These are phyloP conservation scores for Hyles vespertilio DNA, from an alignment of 1,140 invertebrate genomes.

Conservation along the genomic window DNA sequence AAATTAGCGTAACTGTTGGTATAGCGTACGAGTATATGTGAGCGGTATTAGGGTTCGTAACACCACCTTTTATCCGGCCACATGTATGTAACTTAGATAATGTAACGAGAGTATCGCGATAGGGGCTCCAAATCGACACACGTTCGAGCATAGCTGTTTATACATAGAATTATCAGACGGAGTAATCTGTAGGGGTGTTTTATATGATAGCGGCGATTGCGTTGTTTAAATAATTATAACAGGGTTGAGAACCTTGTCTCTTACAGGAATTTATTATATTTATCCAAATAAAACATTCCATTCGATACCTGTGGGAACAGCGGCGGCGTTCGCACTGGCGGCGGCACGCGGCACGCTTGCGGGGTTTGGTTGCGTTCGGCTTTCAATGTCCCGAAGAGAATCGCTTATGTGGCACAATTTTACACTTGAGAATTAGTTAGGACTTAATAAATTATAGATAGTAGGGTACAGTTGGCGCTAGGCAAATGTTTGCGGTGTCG, in stretches of 20 bases:
- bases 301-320: constrained; percentile 17
- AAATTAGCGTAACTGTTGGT: constrained; percentile 50
- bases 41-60: constrained; percentile 15
- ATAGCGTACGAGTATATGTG: constrained; percentile 16
- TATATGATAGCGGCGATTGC: constrained; percentile 53
- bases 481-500: constrained; percentile 23
- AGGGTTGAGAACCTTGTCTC: constrained; percentile 41
- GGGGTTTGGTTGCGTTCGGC: constrained; percentile 36
- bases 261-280: constrained; percentile 37
- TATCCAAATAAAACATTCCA: constrained; percentile 30
- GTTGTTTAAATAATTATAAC: constrained; percentile 30
- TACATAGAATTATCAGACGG: constrained; percentile 33
- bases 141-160: constrained; percentile 50
- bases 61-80: constrained; percentile 60
- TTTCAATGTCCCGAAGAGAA: constrained; percentile 41
- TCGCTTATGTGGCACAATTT: constrained; percentile 63
- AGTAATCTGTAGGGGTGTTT: constrained; percentile 54
- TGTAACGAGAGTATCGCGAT: constrained; percentile 49
- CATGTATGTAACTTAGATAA: constrained; percentile 54
- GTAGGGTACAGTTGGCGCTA: constrained; percentile 43
- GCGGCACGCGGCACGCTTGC: constrained; percentile 14
- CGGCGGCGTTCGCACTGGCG: constrained; percentile 4
- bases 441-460: constrained; percentile 62
- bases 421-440: constrained; percentile 60
- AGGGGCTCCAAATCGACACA: constrained; percentile 50